Conservation (phyloP, 2,113 vertebrate species). For the Phasianus colchicus region DNA sequence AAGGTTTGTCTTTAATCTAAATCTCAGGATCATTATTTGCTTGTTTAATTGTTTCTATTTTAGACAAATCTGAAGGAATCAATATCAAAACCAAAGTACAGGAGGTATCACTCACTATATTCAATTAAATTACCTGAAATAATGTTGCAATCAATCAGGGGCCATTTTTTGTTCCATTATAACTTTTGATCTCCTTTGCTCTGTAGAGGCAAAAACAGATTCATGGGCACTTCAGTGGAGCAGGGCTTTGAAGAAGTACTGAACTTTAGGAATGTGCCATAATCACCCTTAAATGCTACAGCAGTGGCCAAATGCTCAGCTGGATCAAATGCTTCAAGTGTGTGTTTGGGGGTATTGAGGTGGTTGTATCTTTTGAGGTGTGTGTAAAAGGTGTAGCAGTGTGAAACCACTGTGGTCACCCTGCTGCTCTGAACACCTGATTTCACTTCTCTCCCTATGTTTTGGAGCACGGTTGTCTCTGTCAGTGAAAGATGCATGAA, state of each 20-base stretch:
- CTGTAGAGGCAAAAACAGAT: neutral
- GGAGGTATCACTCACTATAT: neutral
- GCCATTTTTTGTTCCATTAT: neutral
- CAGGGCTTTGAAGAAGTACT: neutral
- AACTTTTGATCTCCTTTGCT: neutral
- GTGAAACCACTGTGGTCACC: neutral
- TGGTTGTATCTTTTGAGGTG: neutral
- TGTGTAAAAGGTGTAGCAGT: neutral
- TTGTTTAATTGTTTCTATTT: neutral
- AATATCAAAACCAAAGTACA: neutral
- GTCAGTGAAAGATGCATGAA: neutral
- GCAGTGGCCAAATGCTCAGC: neutral
- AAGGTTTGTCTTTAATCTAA: neutral
- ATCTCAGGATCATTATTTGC: neutral
- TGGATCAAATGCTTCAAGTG: neutral
- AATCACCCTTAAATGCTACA: neutral
- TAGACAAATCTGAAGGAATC: neutral
- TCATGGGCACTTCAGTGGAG: neutral
- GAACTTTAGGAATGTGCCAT: neutral
- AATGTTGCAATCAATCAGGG: neutral
- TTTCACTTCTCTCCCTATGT: neutral
- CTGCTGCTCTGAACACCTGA: neutral
- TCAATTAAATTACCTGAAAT: neutral
- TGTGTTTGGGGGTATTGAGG: neutral
- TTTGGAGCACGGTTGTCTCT: neutral